These are phyloP conservation scores for Lithophane leautieri DNA, from an alignment of 2,888 invertebrate genomes.

Conservation along the genomic window DNA sequence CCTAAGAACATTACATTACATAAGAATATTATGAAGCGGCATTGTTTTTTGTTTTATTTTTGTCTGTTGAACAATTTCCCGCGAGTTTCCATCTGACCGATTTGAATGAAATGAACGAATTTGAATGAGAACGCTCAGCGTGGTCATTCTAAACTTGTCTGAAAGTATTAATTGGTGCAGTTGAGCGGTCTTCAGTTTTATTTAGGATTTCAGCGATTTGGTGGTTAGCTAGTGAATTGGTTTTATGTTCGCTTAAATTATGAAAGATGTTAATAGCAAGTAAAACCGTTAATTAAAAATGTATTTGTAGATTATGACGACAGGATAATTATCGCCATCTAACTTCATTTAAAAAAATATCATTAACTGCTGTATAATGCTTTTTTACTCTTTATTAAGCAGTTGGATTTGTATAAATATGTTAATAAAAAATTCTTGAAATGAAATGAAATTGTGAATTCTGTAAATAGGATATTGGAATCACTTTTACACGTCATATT, in stretches of 20 bases:
- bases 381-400: too few species aligned
- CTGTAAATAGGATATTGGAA: too few species aligned
- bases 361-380: too few species aligned
- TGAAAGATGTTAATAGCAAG: not conserved
- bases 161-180: constrained; percentile 58
- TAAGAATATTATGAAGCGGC: constrained; percentile 9
- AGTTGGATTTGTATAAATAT: too few species aligned
- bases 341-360: too few species aligned
- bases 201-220: constrained; percentile 9
- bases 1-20: not conserved
- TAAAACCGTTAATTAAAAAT: not conserved
- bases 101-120: constrained; percentile 25
- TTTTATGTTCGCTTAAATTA: not conserved
- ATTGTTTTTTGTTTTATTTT: constrained; percentile 34
- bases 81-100: constrained; percentile 20
- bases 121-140: constrained; percentile 16
- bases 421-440: too few species aligned
- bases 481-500: too few species aligned
- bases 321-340: too few species aligned
- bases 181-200: constrained; percentile 42
- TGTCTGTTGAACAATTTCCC: not conserved
- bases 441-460: too few species aligned
- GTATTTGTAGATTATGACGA: too few species aligned
- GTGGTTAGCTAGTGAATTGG: not conserved
- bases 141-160: constrained; percentile 24